Evolutionary conservation across 1,140 invertebrate species (phyloP), one percentile per base, ranked within the genome.

Genomic region (Neodiprion pinetum): DNA sequence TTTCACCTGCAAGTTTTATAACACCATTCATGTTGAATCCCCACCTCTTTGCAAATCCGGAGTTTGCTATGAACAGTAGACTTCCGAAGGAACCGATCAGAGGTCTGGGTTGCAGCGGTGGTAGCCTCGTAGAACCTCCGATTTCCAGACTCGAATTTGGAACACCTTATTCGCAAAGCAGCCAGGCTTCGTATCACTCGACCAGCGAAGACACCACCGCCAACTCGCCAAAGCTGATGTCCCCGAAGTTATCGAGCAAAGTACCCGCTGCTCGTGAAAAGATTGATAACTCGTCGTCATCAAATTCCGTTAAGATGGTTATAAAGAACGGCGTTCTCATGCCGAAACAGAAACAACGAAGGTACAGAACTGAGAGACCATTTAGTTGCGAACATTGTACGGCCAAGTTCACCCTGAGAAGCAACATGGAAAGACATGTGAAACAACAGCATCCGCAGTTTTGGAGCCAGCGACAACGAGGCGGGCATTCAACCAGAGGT

Each of bases 351-450:
- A 97, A 97, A 82, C 96, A 97, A 84, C 88, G 96, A 48, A 90
- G 96, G 67, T 97, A 97, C 82, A 91, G 96, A 71, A 97, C 96
- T n/a, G 96, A 97, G 84, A 90, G 96, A 23, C 96, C 96, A 0
- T 97, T 97, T 81, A 93, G 93, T 1, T 98, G 96, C 85, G 95
- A 95, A 53, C 94, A 96, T 79, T 97, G 96, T 82, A 93, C 95
- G 0, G 95, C 96, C 0, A 90, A 95, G 69, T 98, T 98, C 81
- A 97, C 96, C 0, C 85, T 98, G 0, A 91, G 96, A 9, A 97
- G 96, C 9, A 97, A 97, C 81, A 97, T 97, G 96, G 96, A 98
- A 85, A 88, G 96, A 1, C 96, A 98, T 76, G 95, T 97, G 0
- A 98, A 98, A 83, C 96, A 97, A 79, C 96, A 97, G 80, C 96